A percentile compares a stretch with the other conserved stretches of the same genome.
These are phyloP conservation scores for Andricus grossulariae DNA, from an alignment of 1,140 invertebrate species.

Conservation along the genomic window DNA sequence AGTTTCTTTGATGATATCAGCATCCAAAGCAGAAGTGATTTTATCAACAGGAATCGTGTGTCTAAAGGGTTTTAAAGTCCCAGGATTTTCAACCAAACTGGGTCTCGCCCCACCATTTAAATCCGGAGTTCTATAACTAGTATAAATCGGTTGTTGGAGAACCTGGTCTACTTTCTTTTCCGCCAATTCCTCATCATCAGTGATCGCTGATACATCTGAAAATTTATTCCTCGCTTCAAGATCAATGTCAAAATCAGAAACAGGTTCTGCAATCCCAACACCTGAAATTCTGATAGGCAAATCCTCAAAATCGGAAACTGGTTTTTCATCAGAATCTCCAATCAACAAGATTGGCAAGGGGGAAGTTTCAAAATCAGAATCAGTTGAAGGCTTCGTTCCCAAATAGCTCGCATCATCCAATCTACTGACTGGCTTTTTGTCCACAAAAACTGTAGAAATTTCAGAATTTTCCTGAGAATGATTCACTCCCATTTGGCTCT, in stretches of 20 bases:
- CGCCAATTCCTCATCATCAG: constrained; percentile 41
- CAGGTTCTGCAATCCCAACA: constrained; percentile 67
- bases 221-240: constrained; percentile 64
- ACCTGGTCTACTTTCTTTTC: constrained; percentile 46
- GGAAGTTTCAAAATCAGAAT: constrained; percentile 16
- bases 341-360: constrained; percentile 1
- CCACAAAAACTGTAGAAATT: constrained; percentile 22
- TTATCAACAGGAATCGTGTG: constrained; percentile 83
- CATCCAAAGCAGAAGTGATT: constrained; percentile 70
- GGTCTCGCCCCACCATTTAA: constrained; percentile 67
- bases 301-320: constrained; percentile 42
- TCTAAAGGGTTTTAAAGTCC: constrained; percentile 70
- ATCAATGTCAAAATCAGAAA: constrained; percentile 66
- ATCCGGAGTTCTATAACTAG: constrained; percentile 81
- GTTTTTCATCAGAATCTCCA: neutral
- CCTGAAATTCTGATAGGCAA: constrained; percentile 49
- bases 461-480: constrained; percentile 4
- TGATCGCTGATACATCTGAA: constrained; percentile 52
- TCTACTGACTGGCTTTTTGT: neutral
- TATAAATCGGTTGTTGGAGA: constrained; percentile 76
- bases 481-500: neutral
- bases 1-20: constrained; percentile 25
- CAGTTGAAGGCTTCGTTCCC: neutral
- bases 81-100: constrained; percentile 64
- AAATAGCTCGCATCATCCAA: neutral